Evolutionary conservation across 2,888 invertebrate genomes (phyloP).

Genomic region (Agonopterix arenella): DNA sequence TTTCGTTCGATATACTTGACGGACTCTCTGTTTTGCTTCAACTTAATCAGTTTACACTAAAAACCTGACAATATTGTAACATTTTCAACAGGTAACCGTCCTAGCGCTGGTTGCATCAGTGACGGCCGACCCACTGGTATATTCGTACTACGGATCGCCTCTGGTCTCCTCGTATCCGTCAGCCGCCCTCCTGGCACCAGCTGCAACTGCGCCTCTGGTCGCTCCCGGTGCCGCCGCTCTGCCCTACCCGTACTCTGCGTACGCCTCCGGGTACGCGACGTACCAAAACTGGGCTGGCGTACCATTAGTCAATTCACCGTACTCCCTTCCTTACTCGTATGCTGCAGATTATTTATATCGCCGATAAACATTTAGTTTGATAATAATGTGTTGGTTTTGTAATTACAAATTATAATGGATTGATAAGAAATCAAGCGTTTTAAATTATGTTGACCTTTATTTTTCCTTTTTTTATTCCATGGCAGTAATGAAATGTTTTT

Average conservation of each 20-base stretch:
- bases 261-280: background rate
- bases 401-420: no score
- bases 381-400: no score
- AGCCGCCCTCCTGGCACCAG: background rate
- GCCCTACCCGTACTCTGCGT: background rate
- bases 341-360: background rate
- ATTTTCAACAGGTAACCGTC: conserved; percentile 31
- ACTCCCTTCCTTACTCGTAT: background rate
- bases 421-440: no score
- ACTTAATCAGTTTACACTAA: background rate
- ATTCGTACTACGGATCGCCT: conserved; percentile 6
- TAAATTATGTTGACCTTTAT: no score
- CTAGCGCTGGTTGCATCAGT: conserved; percentile 29
- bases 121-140: conserved; percentile 26
- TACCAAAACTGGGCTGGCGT: conserved; percentile 8
- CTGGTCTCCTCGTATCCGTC: conserved; percentile 1
- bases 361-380: conserved; percentile 13
- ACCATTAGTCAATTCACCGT: conserved; percentile 3
- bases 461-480: no score
- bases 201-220: background rate
- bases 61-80: background rate
- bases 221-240: background rate
- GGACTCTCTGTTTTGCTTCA: no score
- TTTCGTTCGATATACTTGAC: no score
- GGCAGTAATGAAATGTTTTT: no score